Evolutionary conservation across 2,888 invertebrate genomes (phyloP).

Genomic region (Monoplex corrugatus): DNA sequence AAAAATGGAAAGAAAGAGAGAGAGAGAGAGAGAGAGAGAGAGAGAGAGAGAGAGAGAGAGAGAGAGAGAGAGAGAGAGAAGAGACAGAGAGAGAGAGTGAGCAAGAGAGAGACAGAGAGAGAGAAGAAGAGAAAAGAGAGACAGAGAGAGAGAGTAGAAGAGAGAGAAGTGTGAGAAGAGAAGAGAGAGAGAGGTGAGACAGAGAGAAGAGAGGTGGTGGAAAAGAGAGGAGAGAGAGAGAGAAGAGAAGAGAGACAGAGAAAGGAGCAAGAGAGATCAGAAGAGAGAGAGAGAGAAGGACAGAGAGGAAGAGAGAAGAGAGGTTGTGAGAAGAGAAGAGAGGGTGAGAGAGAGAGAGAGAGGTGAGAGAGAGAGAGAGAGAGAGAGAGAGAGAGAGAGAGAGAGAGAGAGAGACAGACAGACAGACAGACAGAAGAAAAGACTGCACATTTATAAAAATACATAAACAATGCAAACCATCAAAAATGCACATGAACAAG

Average conservation of each 20-base stretch:
- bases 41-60: not conserved
- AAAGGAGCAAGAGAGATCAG: not conserved
- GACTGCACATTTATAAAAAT: no score
- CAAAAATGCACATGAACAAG: no score
- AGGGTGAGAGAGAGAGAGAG: not conserved
- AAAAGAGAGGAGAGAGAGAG: not conserved
- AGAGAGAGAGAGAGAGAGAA: not conserved
- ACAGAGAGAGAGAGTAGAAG: not conserved
- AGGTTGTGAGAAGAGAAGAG: no score
- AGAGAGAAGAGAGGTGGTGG: not conserved
- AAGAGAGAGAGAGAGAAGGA: no score
- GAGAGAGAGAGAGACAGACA: constrained; percentile 10
- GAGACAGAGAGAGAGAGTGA: not conserved
- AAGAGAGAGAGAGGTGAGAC: not conserved
- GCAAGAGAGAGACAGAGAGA: not conserved
- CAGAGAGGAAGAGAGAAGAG: no score
- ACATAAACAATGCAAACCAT: no score
- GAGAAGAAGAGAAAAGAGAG: not conserved
- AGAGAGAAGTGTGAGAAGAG: not conserved
- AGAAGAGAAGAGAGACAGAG: not conserved
- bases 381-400: not conserved
- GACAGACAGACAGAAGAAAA: no score
- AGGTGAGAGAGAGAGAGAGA: no score
- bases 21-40: not conserved
- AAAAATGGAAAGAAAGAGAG: not conserved